phyloP scores from a whole-genome alignment of 1,140 invertebrate genomes.

The Drosophila miranda region DNA sequence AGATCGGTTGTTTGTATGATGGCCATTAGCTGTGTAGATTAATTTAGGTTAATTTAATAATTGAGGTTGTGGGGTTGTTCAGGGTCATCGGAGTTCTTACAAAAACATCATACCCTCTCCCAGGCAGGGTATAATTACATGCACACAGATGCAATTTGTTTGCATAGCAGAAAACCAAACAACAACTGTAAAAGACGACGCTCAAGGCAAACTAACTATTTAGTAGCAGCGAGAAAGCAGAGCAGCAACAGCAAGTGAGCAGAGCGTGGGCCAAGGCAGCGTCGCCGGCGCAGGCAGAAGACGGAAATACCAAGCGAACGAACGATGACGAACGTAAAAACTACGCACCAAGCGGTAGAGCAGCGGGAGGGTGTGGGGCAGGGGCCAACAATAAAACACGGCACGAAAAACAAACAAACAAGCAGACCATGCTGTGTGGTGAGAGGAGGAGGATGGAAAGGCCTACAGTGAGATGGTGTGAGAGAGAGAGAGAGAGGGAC shows the following conservation, averaged over 20 bases:
- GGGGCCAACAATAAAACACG: conserved; percentile 69
- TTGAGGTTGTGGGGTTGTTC: too few relatives aligned
- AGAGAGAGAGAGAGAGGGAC: conserved; percentile 9
- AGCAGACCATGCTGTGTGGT: conserved; percentile 23
- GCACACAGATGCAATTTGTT: conserved; percentile 61
- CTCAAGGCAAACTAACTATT: conserved; percentile 69
- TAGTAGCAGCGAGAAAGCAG: conserved; percentile 7
- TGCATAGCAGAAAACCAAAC: conserved; percentile 53
- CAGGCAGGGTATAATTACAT: conserved; percentile 2
- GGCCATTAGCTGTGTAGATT: too few relatives aligned
- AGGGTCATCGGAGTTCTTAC: too few relatives aligned
- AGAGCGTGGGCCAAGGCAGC: conserved; percentile 18
- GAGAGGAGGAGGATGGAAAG: conserved; percentile 8
- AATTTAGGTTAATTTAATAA: too few relatives aligned
- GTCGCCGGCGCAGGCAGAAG: conserved; percentile 57
- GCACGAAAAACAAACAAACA: conserved; percentile 80
- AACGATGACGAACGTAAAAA: conserved; percentile 80
- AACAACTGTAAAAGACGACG: conserved; percentile 60
- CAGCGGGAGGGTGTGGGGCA: conserved; percentile 15
- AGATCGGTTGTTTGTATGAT: background rate
- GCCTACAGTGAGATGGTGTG: conserved; percentile 2
- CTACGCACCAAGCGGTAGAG: conserved; percentile 71
- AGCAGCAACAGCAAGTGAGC: conserved; percentile 6
- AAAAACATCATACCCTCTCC: too few relatives aligned
- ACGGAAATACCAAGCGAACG: conserved; percentile 77